Conservation (phyloP, 2,888 invertebrate species). For the Xestia rhomboidea region DNA sequence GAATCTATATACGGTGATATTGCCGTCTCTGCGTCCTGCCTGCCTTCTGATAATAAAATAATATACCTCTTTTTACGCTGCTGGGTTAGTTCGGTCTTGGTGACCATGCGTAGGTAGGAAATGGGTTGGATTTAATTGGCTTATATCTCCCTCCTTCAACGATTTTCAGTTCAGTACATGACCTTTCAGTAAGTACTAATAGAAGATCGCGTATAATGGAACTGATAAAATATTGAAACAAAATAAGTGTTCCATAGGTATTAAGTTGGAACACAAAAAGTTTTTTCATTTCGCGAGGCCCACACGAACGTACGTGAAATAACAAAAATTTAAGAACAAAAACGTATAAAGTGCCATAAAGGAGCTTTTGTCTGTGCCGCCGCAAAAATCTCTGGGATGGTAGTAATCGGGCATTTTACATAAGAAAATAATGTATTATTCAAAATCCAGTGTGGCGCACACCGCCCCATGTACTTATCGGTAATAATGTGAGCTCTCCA, state of each 20-base stretch:
- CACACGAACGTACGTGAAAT: slow-evolving; percentile 72
- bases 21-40: slow-evolving; percentile 86
- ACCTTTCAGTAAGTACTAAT: not conserved
- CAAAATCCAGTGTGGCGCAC: slow-evolving; percentile 88
- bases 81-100: slow-evolving; percentile 72
- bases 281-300: slow-evolving; percentile 76
- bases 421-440: slow-evolving; percentile 91
- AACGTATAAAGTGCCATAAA: slow-evolving; percentile 88
- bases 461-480: slow-evolving; percentile 88
- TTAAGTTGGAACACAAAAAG: slow-evolving; percentile 68
- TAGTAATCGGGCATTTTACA: slow-evolving; percentile 90
- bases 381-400: slow-evolving; percentile 87
- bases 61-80: slow-evolving; percentile 88
- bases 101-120: slow-evolving; percentile 61
- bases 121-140: slow-evolving; percentile 54
- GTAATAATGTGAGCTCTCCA: slow-evolving; percentile 86
- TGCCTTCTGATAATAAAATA: slow-evolving; percentile 90
- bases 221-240: slow-evolving; percentile 63
- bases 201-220: slow-evolving; percentile 49
- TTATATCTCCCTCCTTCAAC: not conserved
- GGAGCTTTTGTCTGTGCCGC: slow-evolving; percentile 84
- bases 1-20: slow-evolving; percentile 91
- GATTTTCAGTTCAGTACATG: not conserved
- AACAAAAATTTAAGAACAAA: slow-evolving; percentile 85
- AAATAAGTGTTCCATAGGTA: slow-evolving; percentile 60